Evolutionary conservation across 2,888 invertebrate genomes (phyloP).

Genomic region (Drosophila flavopinicola): DNA sequence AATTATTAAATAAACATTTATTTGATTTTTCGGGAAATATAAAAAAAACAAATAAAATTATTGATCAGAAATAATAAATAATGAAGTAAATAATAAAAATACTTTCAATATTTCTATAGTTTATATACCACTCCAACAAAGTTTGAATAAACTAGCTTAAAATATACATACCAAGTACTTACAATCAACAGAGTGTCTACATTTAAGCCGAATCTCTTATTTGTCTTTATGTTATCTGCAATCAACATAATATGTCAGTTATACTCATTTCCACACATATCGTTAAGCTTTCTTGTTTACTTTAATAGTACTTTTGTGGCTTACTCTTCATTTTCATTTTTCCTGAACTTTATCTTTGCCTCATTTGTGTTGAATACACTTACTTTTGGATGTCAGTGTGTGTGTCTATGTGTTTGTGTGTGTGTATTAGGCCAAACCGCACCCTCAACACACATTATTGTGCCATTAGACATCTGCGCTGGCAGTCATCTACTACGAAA

Average conservation of each 20-base stretch:
- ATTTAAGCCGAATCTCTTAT: too few species aligned
- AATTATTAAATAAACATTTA: too few species aligned
- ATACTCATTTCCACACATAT: too few species aligned
- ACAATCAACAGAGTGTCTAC: conserved; percentile 21
- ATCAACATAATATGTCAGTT: neutral
- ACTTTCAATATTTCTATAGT: too few species aligned
- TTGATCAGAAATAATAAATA: too few species aligned
- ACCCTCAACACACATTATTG: conserved; percentile 56
- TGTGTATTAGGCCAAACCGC: conserved; percentile 37
- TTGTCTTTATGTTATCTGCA: neutral
- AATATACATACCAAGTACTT: neutral
- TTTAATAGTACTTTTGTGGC: conserved; percentile 12
- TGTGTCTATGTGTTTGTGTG: too few species aligned
- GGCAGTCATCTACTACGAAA: conserved; percentile 43
- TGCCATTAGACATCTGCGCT: conserved; percentile 65
- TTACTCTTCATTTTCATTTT: neutral
- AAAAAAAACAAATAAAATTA: too few species aligned
- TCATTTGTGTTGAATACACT: conserved; percentile 9
- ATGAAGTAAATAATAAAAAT: too few species aligned
- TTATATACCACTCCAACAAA: too few species aligned
- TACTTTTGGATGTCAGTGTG: conserved; percentile 38
- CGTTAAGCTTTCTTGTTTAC: conserved; percentile 3
- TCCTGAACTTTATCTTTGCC: neutral
- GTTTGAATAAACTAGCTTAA: too few species aligned
- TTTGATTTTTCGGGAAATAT: too few species aligned